Conservation (phyloP, 1,140 invertebrate genomes). For the Branchinecta lynchi region DNA sequence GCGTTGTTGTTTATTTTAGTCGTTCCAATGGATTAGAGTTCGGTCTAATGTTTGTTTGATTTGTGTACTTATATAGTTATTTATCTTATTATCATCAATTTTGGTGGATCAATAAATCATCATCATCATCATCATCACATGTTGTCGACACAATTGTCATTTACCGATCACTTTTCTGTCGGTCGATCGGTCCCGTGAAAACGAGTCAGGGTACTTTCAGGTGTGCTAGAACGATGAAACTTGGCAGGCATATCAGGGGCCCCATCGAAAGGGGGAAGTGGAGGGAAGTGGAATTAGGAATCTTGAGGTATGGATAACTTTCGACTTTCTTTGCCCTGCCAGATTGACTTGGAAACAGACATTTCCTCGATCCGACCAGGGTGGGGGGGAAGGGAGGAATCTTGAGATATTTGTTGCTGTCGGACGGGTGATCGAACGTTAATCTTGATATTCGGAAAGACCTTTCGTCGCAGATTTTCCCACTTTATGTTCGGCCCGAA, state of each 20-base stretch:
- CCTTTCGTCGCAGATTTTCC: neutral
- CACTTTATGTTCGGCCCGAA: neutral
- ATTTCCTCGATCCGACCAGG: neutral
- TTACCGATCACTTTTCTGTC: neutral
- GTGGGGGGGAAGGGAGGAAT: neutral
- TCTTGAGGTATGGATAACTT: too few relatives aligned
- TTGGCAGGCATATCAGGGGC: constrained; percentile 8
- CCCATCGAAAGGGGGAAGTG: too few relatives aligned
- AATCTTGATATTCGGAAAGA: constrained; percentile 10
- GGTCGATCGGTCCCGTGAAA: neutral
- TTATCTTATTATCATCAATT: too few relatives aligned
- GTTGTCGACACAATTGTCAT: neutral
- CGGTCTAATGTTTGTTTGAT: too few relatives aligned
- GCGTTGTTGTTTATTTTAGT: too few relatives aligned
- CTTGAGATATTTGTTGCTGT: neutral
- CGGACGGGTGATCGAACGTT: constrained; percentile 4
- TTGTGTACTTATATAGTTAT: too few relatives aligned
- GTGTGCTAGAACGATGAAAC: constrained; percentile 4
- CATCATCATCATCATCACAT: too few relatives aligned
- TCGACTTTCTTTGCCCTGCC: too few relatives aligned
- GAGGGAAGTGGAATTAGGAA: too few relatives aligned
- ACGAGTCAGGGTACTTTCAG: neutral
- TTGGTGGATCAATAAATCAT: too few relatives aligned
- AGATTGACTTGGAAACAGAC: neutral
- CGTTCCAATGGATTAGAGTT: too few relatives aligned